Evolutionary conservation across 2,888 invertebrate genomes (phyloP).

Genomic region (Catocala sponsa): DNA sequence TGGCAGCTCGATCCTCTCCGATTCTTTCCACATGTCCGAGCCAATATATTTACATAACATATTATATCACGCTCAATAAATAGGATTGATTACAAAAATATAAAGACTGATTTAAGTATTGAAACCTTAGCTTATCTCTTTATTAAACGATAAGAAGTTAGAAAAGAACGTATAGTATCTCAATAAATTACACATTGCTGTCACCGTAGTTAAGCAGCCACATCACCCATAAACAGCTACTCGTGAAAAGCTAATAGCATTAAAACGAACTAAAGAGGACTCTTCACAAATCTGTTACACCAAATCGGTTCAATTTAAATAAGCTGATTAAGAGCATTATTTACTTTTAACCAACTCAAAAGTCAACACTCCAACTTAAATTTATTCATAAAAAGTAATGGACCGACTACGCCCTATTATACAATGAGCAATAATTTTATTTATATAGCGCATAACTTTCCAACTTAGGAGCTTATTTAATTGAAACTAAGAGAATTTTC

Average conservation of each 20-base stretch:
- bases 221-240: not conserved
- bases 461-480: constrained; percentile 12
- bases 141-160: too few relatives aligned
- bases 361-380: constrained; percentile 14
- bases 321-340: constrained; percentile 37
- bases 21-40: too few relatives aligned
- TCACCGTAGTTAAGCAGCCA: not conserved
- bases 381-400: constrained; percentile 1
- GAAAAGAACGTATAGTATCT: too few relatives aligned
- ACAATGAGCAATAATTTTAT: not conserved
- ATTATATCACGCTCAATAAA: too few relatives aligned
- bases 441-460: constrained; percentile 5
- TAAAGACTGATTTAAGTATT: too few relatives aligned
- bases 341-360: constrained; percentile 29
- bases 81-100: too few relatives aligned
- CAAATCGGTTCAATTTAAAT: constrained; percentile 49
- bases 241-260: constrained; percentile 62
- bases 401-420: too few relatives aligned
- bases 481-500: constrained; percentile 18
- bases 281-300: constrained; percentile 52
- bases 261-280: constrained; percentile 69
- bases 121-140: too few relatives aligned
- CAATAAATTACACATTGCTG: too few relatives aligned
- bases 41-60: too few relatives aligned
- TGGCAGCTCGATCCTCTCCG: too few relatives aligned